Evolutionary conservation across 92 coral and sea anemone genomes (phyloP), one percentile per base, ranked within the genome.

Genomic region (Palythoa heliodiscus): DNA sequence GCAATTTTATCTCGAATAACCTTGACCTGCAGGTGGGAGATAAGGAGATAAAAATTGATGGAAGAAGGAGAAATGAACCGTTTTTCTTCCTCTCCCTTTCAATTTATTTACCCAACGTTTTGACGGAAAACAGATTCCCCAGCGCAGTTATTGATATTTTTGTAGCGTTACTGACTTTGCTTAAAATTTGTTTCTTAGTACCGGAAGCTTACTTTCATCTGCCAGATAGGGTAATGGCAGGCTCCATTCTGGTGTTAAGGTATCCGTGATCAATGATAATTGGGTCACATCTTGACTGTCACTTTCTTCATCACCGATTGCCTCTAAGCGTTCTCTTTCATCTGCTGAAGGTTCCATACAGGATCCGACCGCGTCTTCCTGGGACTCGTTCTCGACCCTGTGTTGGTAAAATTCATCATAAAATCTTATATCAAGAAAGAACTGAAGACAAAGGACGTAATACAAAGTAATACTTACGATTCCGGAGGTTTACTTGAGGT

Each of bases 291-390:
- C 61, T 13, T 66, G 43, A 23, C 47, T 57, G 20, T 66, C 40
- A 2, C 54, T 37, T 2, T 38, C 61, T 20, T 80, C 84, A 20
- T 80, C 84, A 15, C 74, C 74, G 66, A 80, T 40, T 80, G 73
- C 74, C 14, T 50, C 84, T 63, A 80, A 16, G 7, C 84, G 84
- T 40, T 80, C 84, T 29, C 39, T 80, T 35, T 66, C 84, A 43
- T 80, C 84, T 16, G 84, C 60, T 40, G 84, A 48, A 52, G 70
- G 75, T 66, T 80, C 83, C 35, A 79, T 23, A 50, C 72, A 39
- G 9, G 83, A 79, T 1, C 72, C 71, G 1, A 79, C 83, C 4
- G 13, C 14, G 19, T 79, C 83, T 71, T 79, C 83, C 70, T 61
- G 73, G 63, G 83, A 3, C 4, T 66, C 84, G 24, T 60, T 78